Base-by-base conservation (phyloP, 2,888 invertebrate species). In the Macropis europaea region DNA sequence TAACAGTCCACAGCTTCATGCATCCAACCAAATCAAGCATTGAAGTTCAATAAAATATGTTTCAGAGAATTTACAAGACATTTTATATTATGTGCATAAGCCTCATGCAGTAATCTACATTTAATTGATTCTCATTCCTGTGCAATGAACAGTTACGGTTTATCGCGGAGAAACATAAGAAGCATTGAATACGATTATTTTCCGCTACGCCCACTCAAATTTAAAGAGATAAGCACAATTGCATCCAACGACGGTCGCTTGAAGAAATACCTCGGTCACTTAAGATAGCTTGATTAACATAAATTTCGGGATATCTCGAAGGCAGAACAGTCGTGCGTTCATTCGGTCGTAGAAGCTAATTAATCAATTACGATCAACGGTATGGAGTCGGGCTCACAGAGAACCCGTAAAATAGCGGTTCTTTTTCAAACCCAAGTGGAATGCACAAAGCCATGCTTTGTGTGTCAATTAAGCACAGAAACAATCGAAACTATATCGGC, bases 281-380 rank as follows among this genome's bases (percentile, higher is more conserved):
- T 63, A 54, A 64, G 26, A 28, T 59, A 30, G 30, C 36, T 61
- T 53, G 61, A 59, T 64, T 38, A 30, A 36, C 26, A 60, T 48
- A 53, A 59, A 60, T 68, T 53, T 62, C 40, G 61, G 22, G 40
- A 54, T 63, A 60, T 57, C 19, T 53, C 19, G 15, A 13, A 42
- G 19, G 36, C 34, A 42, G 47, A 47, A 56, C 22, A 54, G 32
- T 42, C 52, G 30, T 54, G 57, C 63, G 52, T 77, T 73, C 54
- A 63, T 73, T 60, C 69, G 57, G n/a, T 47, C 59, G 43, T 47
- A 62, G 52, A 66, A 66, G 56, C 19, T 54, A 73, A 73, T 76
- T 73, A 69, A 56, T 34, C 50, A 57, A 64, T 71, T 71, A 64
- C 19, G 59, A 64, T 52, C 45, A 50, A 28, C 38, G 45, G 11